A percentile compares a stretch with the other conserved stretches of the same genome.
Evolutionary conservation across 2,113 vertebrate species (phyloP).

Genomic region (Galeopterus variegatus): DNA sequence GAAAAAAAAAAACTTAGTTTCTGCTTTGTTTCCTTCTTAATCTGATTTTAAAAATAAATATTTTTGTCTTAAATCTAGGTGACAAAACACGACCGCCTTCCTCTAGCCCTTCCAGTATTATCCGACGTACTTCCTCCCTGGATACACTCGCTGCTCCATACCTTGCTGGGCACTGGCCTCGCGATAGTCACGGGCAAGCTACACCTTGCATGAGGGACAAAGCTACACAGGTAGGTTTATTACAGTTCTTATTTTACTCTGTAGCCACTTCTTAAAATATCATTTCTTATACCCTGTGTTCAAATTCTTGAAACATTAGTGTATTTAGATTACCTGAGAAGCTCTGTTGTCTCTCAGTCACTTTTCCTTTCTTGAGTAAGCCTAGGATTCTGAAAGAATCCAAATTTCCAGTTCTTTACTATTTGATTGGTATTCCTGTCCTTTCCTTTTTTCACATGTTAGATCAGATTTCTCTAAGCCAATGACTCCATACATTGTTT

Average conservation of each 20-base stretch:
- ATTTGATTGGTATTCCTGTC: not conserved
- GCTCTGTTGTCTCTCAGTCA: not conserved
- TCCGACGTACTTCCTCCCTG: conserved; percentile 95
- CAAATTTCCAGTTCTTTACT: not conserved
- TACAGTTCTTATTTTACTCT: conserved; percentile 48
- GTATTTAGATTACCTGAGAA: not conserved
- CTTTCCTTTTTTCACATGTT: not conserved
- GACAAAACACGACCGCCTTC: conserved; percentile 90
- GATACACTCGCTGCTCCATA: conserved; percentile 95
- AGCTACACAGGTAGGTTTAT: conserved; percentile 95
- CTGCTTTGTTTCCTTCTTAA: conserved; percentile 45
- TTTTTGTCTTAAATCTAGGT: conserved; percentile 81
- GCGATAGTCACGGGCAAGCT: conserved; percentile 94
- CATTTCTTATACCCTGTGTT: conserved; percentile 4
- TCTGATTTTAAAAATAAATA: conserved; percentile 41
- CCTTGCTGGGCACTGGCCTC: conserved; percentile 98
- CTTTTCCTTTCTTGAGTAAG: conserved; percentile 20
- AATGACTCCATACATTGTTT: not conserved
- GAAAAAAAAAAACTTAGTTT: conserved; percentile 42
- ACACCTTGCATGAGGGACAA: conserved; percentile 98
- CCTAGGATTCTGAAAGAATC: not conserved
- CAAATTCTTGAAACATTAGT: conserved; percentile 29
- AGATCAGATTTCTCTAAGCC: not conserved
- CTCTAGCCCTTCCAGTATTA: conserved; percentile 91
- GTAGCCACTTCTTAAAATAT: not conserved